Conservation (phyloP, 2,113 vertebrate genomes). For the Notiomystis cincta region DNA sequence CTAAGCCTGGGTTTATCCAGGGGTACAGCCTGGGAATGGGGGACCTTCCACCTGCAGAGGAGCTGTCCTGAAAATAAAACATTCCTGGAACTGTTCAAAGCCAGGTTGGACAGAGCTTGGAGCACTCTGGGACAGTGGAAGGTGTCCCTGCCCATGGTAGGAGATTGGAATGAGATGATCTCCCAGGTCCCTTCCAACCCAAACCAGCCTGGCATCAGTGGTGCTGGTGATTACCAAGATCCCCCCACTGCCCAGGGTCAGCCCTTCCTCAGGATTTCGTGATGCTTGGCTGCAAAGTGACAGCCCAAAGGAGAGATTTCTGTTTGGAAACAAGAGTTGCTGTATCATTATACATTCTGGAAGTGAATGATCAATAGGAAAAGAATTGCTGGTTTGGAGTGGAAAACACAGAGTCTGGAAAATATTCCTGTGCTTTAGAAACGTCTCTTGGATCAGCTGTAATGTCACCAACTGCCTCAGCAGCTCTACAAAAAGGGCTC, state of each 20-base stretch:
- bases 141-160: neutral
- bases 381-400: neutral
- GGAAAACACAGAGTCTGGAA: neutral
- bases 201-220: neutral
- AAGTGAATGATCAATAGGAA: neutral
- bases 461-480: neutral
- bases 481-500: neutral
- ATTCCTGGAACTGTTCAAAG: neutral
- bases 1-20: neutral
- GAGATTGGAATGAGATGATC: too few relatives aligned
- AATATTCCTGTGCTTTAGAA: neutral
- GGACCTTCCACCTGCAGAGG: neutral
- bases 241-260: neutral
- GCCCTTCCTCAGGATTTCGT: neutral
- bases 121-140: neutral
- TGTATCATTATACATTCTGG: neutral
- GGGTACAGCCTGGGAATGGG: neutral
- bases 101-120: accelerated
- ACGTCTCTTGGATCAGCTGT: neutral
- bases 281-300: neutral
- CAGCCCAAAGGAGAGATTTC: neutral
- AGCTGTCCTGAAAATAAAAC: neutral
- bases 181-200: neutral
- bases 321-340: neutral
- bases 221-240: accelerated